These are phyloP conservation scores for Chelon labrosus DNA, from an alignment of 2,797 vertebrate species.

Conservation along the genomic window DNA sequence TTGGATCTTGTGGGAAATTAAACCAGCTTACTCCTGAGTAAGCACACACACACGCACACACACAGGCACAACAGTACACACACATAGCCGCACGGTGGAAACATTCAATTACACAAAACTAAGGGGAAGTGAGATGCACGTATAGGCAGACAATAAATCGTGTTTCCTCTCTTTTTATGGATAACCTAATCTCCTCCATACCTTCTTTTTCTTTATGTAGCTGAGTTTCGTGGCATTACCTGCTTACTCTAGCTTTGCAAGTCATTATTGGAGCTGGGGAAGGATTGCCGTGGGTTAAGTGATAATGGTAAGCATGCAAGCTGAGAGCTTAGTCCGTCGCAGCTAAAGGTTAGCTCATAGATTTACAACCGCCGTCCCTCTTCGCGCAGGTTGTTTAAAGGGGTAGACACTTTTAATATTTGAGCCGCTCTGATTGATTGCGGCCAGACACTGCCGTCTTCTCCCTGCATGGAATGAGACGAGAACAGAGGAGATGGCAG, in stretches of 20 bases:
- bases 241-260: constrained; percentile 55
- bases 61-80: constrained; percentile 9
- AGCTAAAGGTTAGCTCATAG: constrained; percentile 73
- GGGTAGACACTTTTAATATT: constrained; percentile 65
- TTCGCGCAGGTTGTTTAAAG: constrained; percentile 54
- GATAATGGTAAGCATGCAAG: constrained; percentile 64
- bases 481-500: not conserved
- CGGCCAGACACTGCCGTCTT: constrained; percentile 29
- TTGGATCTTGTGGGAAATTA: constrained; percentile 81
- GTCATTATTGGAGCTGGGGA: constrained; percentile 56
- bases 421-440: constrained; percentile 63
- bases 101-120: constrained; percentile 33
- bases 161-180: constrained; percentile 22
- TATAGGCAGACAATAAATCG: constrained; percentile 20
- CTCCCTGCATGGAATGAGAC: constrained; percentile 5
- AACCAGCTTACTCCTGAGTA: constrained; percentile 55
- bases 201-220: constrained; percentile 12
- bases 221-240: constrained; percentile 44
- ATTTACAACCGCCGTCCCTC: constrained; percentile 63
- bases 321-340: constrained; percentile 69
- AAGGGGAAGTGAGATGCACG: constrained; percentile 15
- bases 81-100: constrained; percentile 22
- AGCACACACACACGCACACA: constrained; percentile 28
- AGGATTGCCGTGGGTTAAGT: constrained; percentile 55
- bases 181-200: constrained; percentile 7